Percentiles rank a stretch among this genome's conserved stretches.
Conservation (phyloP, 2,888 invertebrate species). For the Corbicula japonica region DNA sequence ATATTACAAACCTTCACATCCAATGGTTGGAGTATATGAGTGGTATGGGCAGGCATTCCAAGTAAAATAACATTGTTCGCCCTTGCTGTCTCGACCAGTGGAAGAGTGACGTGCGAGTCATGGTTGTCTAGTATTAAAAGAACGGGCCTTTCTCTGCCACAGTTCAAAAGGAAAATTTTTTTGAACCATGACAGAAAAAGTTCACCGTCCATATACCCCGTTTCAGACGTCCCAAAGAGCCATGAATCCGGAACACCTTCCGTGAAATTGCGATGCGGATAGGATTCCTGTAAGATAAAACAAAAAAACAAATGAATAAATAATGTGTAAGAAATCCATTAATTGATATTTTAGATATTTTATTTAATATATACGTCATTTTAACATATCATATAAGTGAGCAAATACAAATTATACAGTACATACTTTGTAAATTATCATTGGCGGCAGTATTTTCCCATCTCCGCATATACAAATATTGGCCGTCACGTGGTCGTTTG, state of each 20-base stretch:
- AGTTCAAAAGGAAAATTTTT: slow-evolving; percentile 32
- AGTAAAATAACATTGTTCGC: slow-evolving; percentile 15
- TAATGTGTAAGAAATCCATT: no score
- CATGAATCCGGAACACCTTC: slow-evolving; percentile 37
- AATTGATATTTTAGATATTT: slow-evolving; percentile 1
- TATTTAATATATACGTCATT: not conserved
- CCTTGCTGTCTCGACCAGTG: slow-evolving; percentile 16
- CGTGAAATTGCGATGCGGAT: slow-evolving; percentile 12
- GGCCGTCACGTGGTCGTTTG: slow-evolving; percentile 30
- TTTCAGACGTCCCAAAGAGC: slow-evolving; percentile 17
- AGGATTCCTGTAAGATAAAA: slow-evolving; percentile 13
- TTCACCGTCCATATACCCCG: slow-evolving; percentile 31
- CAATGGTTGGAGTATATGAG: slow-evolving; percentile 38
- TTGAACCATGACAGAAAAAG: slow-evolving; percentile 38
- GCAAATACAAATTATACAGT: not conserved
- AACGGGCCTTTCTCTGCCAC: slow-evolving; percentile 39
- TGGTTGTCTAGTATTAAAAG: slow-evolving; percentile 35
- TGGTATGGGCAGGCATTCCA: slow-evolving; percentile 30
- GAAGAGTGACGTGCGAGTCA: slow-evolving; percentile 17
- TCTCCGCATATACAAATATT: slow-evolving; percentile 26
- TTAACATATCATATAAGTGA: slow-evolving; percentile 8
- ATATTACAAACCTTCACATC: slow-evolving; percentile 20
- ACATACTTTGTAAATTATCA: slow-evolving; percentile 39
- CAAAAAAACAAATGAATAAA: not conserved
- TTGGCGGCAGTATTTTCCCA: slow-evolving; percentile 28